Evolutionary conservation across 2,888 invertebrate species (phyloP).

Genomic region (Troglohyphantes excavatus): DNA sequence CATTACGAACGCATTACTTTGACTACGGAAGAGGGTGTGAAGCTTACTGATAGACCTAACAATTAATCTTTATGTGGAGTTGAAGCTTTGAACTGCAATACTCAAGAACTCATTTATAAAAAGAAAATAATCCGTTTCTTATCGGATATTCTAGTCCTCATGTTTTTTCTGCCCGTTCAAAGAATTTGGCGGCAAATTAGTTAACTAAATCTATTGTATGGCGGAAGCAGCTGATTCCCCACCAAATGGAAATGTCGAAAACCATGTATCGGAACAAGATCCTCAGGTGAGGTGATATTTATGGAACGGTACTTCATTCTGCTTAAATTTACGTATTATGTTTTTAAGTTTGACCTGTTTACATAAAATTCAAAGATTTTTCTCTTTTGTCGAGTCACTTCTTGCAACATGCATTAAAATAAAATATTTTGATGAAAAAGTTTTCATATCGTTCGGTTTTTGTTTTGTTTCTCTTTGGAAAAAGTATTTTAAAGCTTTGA

Average conservation of each 20-base stretch:
- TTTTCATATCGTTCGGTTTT: too few relatives aligned
- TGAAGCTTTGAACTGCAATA: constrained; percentile 22
- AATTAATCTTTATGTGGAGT: constrained; percentile 12
- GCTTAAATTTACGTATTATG: background rate
- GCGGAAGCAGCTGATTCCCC: constrained; percentile 65
- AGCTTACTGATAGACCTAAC: constrained; percentile 29
- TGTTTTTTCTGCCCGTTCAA: constrained; percentile 7
- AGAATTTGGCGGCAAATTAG: constrained; percentile 31
- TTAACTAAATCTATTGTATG: constrained; percentile 65
- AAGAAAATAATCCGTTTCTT: background rate
- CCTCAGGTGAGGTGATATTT: constrained; percentile 44
- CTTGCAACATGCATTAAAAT: too few relatives aligned
- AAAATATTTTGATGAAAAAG: too few relatives aligned
- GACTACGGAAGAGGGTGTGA: constrained; percentile 53
- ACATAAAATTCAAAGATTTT: background rate
- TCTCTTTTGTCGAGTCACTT: background rate
- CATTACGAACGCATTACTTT: constrained; percentile 7
- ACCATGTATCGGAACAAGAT: constrained; percentile 47
- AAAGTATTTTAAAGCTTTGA: background rate
- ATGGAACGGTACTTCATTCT: background rate
- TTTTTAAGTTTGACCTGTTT: background rate
- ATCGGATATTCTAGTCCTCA: constrained; percentile 22
- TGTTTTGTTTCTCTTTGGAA: too few relatives aligned
- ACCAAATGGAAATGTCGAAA: constrained; percentile 64
- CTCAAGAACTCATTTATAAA: background rate